Conservation (phyloP, 2,113 vertebrate species). For the Typhlomys cinereus region DNA sequence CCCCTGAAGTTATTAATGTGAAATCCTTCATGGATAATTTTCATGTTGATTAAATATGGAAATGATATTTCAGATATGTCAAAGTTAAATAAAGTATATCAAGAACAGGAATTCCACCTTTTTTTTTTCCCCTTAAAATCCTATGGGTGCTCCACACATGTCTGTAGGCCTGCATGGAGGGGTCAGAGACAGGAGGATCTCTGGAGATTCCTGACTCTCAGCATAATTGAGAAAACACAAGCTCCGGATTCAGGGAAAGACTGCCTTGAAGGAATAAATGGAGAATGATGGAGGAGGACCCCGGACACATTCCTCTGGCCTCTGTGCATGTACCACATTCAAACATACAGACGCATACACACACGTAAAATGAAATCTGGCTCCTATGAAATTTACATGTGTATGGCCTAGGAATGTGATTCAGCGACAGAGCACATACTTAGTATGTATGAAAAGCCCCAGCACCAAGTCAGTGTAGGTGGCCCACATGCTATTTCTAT, state of each 20-base stretch:
- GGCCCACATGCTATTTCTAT: not conserved
- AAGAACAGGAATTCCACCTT: not conserved
- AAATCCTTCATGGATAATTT: not conserved
- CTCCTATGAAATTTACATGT: not conserved
- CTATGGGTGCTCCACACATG: not conserved
- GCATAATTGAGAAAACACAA: too few relatives aligned
- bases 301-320: too few relatives aligned
- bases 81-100: not conserved
- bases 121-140: conserved; percentile 40
- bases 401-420: not conserved
- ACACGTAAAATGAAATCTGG: not conserved
- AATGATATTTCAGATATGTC: not conserved
- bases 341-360: too few relatives aligned
- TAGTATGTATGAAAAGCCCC: not conserved
- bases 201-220: too few relatives aligned
- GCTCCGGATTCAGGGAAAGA: too few relatives aligned
- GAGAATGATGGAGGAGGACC: too few relatives aligned
- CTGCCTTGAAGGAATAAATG: too few relatives aligned
- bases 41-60: not conserved
- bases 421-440: too few relatives aligned
- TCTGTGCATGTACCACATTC: too few relatives aligned
- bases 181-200: too few relatives aligned
- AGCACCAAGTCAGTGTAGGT: not conserved
- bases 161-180: too few relatives aligned
- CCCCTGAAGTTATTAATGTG: not conserved